phyloP scores from a whole-genome alignment of 2,113 vertebrate species.

The Amphilophus citrinellus region DNA sequence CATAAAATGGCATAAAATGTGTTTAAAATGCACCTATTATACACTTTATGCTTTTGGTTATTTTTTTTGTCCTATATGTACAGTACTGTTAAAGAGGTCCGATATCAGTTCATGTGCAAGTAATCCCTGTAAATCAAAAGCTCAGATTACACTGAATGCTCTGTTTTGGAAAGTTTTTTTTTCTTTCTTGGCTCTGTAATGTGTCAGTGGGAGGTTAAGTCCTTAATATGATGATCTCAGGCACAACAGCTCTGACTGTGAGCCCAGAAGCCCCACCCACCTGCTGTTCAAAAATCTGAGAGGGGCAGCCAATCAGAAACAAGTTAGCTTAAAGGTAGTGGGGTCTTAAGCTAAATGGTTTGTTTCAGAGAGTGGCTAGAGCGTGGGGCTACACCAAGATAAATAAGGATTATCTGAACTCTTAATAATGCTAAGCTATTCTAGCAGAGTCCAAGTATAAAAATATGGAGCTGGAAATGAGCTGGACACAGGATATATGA shows the following conservation, averaged over 20 bases:
- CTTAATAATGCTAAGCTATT: not conserved
- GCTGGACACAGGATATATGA: not conserved
- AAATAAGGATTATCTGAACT: not conserved
- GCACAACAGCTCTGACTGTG: not conserved
- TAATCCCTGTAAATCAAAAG: not conserved
- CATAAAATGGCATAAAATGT: not conserved
- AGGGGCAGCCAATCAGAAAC: not conserved
- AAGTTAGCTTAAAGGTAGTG: not conserved
- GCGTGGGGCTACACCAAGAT: not conserved
- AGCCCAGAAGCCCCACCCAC: not conserved
- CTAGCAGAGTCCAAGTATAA: not conserved
- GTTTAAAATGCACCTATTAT: not conserved
- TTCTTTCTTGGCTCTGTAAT: not conserved
- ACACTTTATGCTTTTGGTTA: not conserved
- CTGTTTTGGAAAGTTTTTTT: not conserved
- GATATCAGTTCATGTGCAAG: not conserved
- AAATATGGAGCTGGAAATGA: not conserved
- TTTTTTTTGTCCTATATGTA: not conserved
- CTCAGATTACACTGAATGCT: conserved; percentile 8
- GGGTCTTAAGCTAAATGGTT: not conserved
- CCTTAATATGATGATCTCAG: not conserved
- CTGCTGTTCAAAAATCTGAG: not conserved
- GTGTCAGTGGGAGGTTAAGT: not conserved
- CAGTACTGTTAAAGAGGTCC: not conserved
- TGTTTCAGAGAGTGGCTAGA: not conserved